Evolutionary conservation across 1,140 invertebrate species (phyloP), one percentile per base, ranked within the genome.

Genomic region (Brachionus plicatilis): DNA sequence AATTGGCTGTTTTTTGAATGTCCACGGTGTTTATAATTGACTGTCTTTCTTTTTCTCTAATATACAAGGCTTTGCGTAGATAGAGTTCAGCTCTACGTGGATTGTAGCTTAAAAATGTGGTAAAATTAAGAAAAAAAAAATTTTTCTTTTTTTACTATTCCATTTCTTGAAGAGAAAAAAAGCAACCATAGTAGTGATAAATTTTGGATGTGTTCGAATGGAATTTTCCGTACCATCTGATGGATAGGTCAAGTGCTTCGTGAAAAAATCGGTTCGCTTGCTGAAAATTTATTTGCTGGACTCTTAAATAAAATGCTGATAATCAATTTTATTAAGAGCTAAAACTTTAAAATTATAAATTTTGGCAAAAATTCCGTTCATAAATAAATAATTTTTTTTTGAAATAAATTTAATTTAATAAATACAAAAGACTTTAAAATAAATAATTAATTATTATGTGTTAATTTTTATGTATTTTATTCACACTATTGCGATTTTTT

Each of bases 131-230:
- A 29, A 17, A 27, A 56, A 78, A 4, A 1, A 68, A 37, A 11
- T 3, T 12, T 68, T 68, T 37, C n/a, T 68, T 37, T 68, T 68
- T 14, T 56, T 82, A 82, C 79, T 65, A 82, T 43, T 82, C 53
- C 79, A 68, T 65, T 24, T 82, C 79, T 82, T 68, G 53, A 2
- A 82, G n/a, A 12, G 79, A 82, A 47, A 65, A 82, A 47, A 82
- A 82, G 29, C 79, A 82, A 27, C 79, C 79, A 82, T 65, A 82
- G 41, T 82, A 82, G 27, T 82, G 79, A 12, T 82, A 82, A 27
- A 68, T 68, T 45, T 68, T 82, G 9, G 79, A 60, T 65, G 79
- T 82, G 43, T 60, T 65, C 45, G 79, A 45, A 65, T 82, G 79
- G 9, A 27, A 60, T 29, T 65, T 47, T 17, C 79, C 79, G 20